Evolutionary conservation across 2,888 invertebrate genomes (phyloP), one percentile per base, ranked within the genome.

Genomic region (Acleris cristana): DNA sequence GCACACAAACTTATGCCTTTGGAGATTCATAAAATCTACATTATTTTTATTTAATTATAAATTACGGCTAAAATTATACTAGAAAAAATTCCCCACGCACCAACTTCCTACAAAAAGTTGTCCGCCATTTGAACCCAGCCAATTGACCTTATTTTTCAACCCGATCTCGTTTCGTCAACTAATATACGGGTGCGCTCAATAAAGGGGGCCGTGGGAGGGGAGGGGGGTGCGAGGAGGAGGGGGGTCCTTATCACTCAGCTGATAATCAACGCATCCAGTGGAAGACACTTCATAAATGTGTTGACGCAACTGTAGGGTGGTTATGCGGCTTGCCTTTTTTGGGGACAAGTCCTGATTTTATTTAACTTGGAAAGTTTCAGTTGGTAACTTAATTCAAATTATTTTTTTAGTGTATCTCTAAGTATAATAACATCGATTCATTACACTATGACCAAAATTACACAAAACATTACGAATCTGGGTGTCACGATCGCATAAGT

Each of bases 131-230:
- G 8, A 60, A 53, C 34, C 19, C 21, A 45, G 23, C 60, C 65
- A 66, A 56, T 66, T 66, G 65, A 66, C 65, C 60, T 51, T 51
- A 56, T 61, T 66, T 65, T 65, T 61, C 40, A 57, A 66, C 45
- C 55, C 51, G 60, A 61, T 65, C 5, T 8, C 51, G 51, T 51
- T 21, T 51, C 51, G 51, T 34, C 68, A 69, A 67, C 73, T 73
- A 72, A 67, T 76, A 86, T 86, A 81, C 87, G 87, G 87, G 87
- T 64, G 63, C 78, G 84, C 72, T 85, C 85, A 76, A 85, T 84
- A 82, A 60, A 70, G 16, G 48, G 48, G 48, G 48, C 48, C 68
- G 67, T 70, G 70, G 67, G 70, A 55, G 58, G 56, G 64, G 62
- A 56, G 68, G 61, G 62, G 62, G 34, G 10, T 34, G 34, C 3